These are phyloP conservation scores for Drosophila rellima DNA, from an alignment of 2,888 invertebrate species.

Conservation along the genomic window DNA sequence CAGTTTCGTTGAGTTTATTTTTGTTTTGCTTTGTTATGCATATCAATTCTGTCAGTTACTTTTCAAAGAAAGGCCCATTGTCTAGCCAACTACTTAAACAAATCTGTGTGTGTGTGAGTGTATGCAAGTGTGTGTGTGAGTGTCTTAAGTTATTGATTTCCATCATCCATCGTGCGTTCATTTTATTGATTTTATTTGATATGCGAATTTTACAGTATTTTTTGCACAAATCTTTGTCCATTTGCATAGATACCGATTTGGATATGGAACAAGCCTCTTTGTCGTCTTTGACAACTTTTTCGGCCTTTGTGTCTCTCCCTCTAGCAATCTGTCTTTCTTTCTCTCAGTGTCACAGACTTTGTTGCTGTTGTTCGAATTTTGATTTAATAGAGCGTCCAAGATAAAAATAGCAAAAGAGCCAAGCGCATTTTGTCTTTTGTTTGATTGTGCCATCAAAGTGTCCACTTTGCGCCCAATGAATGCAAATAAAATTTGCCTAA, in stretches of 20 bases:
- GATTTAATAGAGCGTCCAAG: conserved; percentile 59
- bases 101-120: conserved; percentile 16
- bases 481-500: conserved; percentile 2
- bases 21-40: conserved; percentile 56
- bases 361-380: conserved; percentile 40
- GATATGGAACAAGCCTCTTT: conserved; percentile 20
- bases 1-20: conserved; percentile 29
- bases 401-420: conserved; percentile 21
- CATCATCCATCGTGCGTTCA: conserved; percentile 28
- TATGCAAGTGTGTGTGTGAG: conserved; percentile 17
- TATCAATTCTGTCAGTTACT: conserved; percentile 44
- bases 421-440: conserved; percentile 21
- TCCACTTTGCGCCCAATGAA: neutral
- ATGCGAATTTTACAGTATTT: conserved; percentile 41
- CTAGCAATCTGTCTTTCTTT: neutral
- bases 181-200: conserved; percentile 29
- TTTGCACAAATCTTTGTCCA: conserved; percentile 33
- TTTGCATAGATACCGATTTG: conserved; percentile 42
- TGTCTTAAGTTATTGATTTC: conserved; percentile 46
- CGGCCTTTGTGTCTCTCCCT: conserved; percentile 14
- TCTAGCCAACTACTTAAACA: conserved; percentile 29
- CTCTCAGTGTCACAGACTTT: conserved; percentile 12
- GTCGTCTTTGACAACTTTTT: conserved; percentile 12
- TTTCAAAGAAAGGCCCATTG: conserved; percentile 58
- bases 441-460: conserved; percentile 8